Conservation (phyloP, 2,113 vertebrate genomes). For the Pterocles gutturalis region DNA sequence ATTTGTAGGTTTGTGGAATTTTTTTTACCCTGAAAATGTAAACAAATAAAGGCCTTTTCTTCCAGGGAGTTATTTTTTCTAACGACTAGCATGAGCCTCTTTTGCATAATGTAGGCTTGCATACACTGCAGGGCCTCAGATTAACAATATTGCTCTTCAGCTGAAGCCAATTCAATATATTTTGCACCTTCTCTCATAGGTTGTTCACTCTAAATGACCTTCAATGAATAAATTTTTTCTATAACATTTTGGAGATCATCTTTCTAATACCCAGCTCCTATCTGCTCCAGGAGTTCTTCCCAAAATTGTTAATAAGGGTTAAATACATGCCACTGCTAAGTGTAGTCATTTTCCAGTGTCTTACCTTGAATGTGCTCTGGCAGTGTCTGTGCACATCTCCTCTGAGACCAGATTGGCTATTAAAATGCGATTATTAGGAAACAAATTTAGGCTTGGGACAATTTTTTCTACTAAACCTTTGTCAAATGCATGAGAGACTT, state of each 20-base stretch:
- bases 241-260: background rate
- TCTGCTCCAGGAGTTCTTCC: background rate
- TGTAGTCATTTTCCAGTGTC: background rate
- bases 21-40: background rate
- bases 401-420: background rate
- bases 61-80: background rate
- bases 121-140: background rate
- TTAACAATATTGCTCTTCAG: background rate
- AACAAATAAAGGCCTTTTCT: background rate
- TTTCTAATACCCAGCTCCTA: background rate
- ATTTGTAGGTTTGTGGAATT: background rate
- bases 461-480: background rate
- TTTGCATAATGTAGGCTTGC: background rate
- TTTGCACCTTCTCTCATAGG: background rate
- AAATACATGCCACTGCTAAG: background rate
- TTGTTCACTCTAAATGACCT: background rate
- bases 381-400: background rate
- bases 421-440: constrained; percentile 1
- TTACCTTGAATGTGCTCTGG: background rate
- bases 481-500: background rate
- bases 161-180: background rate
- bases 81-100: background rate
- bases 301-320: background rate
- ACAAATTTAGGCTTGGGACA: background rate
- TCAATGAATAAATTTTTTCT: background rate